Evolutionary conservation across 2,113 vertebrate genomes (phyloP).

Genomic region (Formicarius rufipectus): DNA sequence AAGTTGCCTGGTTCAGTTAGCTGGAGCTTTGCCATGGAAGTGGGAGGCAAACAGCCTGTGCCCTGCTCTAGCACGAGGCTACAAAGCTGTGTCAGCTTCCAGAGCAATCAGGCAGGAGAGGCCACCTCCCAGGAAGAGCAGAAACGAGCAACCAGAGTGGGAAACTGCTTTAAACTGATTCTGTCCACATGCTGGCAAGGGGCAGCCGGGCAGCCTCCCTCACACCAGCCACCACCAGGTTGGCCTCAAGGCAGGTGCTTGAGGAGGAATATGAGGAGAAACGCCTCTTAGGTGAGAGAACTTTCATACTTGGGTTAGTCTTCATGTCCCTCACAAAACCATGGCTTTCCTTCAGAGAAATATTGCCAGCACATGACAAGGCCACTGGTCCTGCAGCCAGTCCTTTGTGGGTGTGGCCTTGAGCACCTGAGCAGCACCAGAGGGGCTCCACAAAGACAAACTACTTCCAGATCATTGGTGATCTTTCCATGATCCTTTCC

Average conservation of each 20-base stretch:
- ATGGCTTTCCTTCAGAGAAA: not conserved
- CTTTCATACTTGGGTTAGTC: not conserved
- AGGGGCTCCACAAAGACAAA: not conserved
- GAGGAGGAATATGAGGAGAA: not conserved
- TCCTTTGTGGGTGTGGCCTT: not conserved
- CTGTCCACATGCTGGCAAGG: not conserved
- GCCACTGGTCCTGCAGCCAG: not conserved
- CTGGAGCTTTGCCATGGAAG: constrained; percentile 4
- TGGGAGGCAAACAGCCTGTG: not conserved
- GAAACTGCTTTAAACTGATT: not conserved
- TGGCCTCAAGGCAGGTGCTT: not conserved
- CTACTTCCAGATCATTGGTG: not conserved
- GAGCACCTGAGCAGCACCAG: not conserved
- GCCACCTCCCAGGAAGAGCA: not conserved
- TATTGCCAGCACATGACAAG: not conserved
- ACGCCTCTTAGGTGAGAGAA: not conserved
- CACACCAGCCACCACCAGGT: not conserved
- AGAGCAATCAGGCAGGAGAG: not conserved
- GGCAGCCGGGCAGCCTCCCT: not conserved
- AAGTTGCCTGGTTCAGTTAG: constrained; percentile 9
- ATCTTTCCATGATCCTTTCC: too few relatives aligned
- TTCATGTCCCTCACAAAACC: not conserved
- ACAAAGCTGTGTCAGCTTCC: not conserved
- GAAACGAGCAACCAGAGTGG: not conserved
- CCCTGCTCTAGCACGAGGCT: constrained; percentile 5